phyloP scores from a whole-genome alignment of 2,113 vertebrate genomes.

The Abramis brama region DNA sequence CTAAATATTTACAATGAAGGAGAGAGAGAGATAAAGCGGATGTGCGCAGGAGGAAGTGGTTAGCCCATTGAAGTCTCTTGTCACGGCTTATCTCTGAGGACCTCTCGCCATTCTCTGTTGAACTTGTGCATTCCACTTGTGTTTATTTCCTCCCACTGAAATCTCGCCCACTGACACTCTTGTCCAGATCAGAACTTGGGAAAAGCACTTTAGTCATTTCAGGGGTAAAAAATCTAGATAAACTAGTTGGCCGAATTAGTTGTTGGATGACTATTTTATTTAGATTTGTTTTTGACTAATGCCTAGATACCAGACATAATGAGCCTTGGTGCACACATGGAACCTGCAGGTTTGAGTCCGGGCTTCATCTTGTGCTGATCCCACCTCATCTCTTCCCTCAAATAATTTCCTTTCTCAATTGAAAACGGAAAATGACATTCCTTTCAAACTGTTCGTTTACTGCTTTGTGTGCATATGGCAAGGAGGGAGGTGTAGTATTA shows the following conservation, averaged over 20 bases:
- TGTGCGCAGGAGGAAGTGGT: conserved; percentile 77
- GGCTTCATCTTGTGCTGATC: not conserved
- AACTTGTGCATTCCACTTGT: conserved; percentile 2
- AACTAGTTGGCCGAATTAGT: too few relatives aligned
- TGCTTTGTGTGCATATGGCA: conserved; percentile 7
- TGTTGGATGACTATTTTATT: not conserved
- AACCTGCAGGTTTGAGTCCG: not conserved
- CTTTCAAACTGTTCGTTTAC: not conserved
- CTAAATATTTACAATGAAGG: conserved; percentile 57
- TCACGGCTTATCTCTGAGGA: conserved; percentile 68
- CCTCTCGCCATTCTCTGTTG: conserved; percentile 38
- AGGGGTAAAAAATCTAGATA: not conserved
- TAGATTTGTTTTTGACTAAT: not conserved
- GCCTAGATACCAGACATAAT: not conserved
- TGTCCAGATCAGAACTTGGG: not conserved
- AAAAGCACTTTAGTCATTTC: not conserved
- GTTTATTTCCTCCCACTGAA: conserved; percentile 39
- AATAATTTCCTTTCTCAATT: not conserved
- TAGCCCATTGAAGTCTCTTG: conserved; percentile 62
- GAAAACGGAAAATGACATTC: not conserved
- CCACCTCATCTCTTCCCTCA: not conserved
- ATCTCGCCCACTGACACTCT: conserved; percentile 25
- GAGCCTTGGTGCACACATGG: not conserved
- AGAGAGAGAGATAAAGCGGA: conserved; percentile 64
- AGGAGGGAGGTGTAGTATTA: not conserved